phyloP scores from a whole-genome alignment of 2,888 invertebrate genomes.

The Spialia ferax region DNA sequence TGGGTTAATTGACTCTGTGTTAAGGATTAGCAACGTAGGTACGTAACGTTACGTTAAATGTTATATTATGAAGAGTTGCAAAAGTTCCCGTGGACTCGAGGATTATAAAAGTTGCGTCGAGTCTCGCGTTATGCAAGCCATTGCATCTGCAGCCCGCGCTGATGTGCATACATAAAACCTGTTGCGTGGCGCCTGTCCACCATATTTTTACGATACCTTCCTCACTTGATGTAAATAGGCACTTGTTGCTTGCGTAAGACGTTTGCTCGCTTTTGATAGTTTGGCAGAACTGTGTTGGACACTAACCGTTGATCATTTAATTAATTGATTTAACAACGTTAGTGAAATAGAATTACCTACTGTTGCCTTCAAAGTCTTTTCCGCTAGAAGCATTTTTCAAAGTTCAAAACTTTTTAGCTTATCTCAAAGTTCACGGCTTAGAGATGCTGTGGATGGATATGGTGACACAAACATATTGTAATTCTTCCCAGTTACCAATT shows the following conservation, averaged over 20 bases:
- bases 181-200: slow-evolving; percentile 57
- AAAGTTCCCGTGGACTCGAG: slow-evolving; percentile 35
- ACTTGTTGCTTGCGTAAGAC: slow-evolving; percentile 11
- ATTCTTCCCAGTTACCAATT: no score
- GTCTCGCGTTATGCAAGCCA: slow-evolving; percentile 57
- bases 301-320: no score
- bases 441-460: no score
- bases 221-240: slow-evolving; percentile 22
- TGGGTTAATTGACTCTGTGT: no score
- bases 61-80: slow-evolving; percentile 9
- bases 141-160: slow-evolving; percentile 58
- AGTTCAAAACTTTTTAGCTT: no score
- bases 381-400: no score
- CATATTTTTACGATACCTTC: slow-evolving; percentile 26
- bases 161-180: slow-evolving; percentile 66
- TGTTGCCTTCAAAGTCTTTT: no score
- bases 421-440: no score
- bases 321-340: no score
- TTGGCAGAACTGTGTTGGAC: neutral
- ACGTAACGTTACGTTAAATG: neutral
- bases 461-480: no score
- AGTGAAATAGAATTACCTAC: no score
- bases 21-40: no score
- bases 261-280: neutral
- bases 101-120: slow-evolving; percentile 47